These are phyloP conservation scores for Micromesistius poutassou DNA, from an alignment of 2,797 vertebrate species.

Conservation along the genomic window DNA sequence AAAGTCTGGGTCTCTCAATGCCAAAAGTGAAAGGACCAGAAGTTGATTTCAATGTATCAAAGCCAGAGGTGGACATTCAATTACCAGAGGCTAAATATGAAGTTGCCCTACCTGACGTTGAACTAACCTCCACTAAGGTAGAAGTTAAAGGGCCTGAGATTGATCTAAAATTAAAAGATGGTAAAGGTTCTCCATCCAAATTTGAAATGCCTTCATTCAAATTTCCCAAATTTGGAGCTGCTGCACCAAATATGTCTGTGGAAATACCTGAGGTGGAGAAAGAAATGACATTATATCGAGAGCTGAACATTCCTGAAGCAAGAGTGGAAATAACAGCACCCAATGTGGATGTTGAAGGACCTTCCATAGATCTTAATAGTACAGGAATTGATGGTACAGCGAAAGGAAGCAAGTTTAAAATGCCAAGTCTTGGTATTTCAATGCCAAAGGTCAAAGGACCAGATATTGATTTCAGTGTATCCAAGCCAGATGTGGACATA, in stretches of 20 bases:
- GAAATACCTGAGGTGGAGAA: background rate
- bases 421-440: background rate
- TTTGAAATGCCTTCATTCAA: background rate
- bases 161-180: background rate
- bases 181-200: background rate
- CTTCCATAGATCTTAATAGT: background rate
- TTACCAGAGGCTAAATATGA: too few species aligned
- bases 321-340: background rate
- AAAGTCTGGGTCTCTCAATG: background rate
- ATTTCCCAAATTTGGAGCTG: background rate
- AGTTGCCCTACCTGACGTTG: too few species aligned
- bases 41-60: too few species aligned
- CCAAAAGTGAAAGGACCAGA: too few species aligned
- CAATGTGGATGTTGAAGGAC: background rate
- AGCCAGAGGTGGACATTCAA: too few species aligned
- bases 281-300: background rate
- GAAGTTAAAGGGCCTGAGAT: background rate
- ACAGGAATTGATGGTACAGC: background rate
- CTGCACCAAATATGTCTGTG: background rate
- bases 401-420: background rate
- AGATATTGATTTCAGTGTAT: background rate
- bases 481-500: background rate
- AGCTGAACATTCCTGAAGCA: background rate
- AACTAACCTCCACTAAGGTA: too few species aligned
- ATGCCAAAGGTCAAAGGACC: background rate